Evolutionary conservation across 2,797 vertebrate genomes (phyloP).

Genomic region (Ispidina lecontei): DNA sequence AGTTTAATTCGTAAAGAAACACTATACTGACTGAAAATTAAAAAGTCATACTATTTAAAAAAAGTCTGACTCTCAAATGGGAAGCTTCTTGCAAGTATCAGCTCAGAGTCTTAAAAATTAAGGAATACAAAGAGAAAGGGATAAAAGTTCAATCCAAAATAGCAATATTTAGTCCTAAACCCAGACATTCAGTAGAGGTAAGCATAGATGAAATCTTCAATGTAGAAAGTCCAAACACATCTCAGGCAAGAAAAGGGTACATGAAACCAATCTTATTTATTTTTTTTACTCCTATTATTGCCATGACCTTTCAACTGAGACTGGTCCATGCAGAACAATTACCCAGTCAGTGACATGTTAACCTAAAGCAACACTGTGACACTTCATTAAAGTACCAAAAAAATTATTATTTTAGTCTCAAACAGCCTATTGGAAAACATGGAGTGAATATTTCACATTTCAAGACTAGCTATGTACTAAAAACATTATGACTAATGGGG

Average conservation of each 20-base stretch:
- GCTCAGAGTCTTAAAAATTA: neutral
- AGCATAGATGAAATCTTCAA: neutral
- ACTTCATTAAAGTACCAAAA: neutral
- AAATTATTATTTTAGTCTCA: neutral
- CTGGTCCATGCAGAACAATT: neutral
- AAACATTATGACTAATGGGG: neutral
- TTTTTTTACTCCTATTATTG: accelerated
- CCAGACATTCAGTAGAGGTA: neutral
- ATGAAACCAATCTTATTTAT: neutral
- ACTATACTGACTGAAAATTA: neutral
- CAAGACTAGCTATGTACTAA: neutral
- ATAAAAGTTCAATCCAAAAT: neutral
- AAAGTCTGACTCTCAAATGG: neutral
- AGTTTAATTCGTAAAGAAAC: neutral
- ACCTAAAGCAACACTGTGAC: neutral
- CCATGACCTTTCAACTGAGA: neutral
- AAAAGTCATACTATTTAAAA: neutral
- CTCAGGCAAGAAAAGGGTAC: neutral
- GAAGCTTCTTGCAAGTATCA: neutral
- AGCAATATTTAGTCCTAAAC: neutral
- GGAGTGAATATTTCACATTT: neutral
- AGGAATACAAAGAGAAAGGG: neutral
- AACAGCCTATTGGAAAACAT: neutral
- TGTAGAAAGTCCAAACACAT: neutral
- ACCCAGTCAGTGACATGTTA: neutral